These are phyloP conservation scores for Rhinophrynus dorsalis DNA, from an alignment of 2,797 vertebrate genomes.

Conservation along the genomic window DNA sequence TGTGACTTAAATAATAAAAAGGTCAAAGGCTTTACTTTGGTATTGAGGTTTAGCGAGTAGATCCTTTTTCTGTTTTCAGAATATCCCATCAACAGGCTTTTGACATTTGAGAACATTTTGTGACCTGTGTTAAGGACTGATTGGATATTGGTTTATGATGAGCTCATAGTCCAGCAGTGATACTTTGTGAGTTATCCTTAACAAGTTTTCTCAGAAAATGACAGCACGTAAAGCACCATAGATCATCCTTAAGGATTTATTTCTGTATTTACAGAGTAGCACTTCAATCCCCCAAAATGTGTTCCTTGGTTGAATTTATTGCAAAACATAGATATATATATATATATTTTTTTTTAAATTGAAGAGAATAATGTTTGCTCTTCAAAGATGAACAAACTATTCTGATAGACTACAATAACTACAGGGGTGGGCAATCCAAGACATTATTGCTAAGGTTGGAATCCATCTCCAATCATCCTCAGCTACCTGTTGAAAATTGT, in stretches of 20 bases:
- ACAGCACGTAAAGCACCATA: constrained; percentile 22
- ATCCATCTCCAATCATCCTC: too few species aligned
- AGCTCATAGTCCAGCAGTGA: constrained; percentile 8
- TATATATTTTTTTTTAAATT: background rate
- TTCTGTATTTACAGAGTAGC: constrained; percentile 9
- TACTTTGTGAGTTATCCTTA: constrained; percentile 18
- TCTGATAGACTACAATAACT: too few species aligned
- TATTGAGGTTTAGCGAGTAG: constrained; percentile 46
- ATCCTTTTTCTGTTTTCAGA: constrained; percentile 53
- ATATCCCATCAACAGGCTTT: constrained; percentile 56
- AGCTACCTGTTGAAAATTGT: too few species aligned
- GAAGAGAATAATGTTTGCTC: background rate
- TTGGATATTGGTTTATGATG: constrained; percentile 28
- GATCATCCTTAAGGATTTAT: constrained; percentile 33
- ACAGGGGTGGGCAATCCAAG: too few species aligned
- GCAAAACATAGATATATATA: too few species aligned
- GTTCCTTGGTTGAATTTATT: constrained; percentile 9
- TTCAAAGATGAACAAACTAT: too few species aligned
- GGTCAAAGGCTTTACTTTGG: background rate
- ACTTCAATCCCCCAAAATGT: constrained; percentile 12
- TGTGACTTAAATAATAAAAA: constrained; percentile 27
- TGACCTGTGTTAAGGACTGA: background rate
- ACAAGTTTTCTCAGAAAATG: constrained; percentile 48
- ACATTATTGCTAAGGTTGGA: too few species aligned
- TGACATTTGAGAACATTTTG: constrained; percentile 59